A percentile compares a stretch with the other conserved stretches of the same genome.
phyloP scores from a whole-genome alignment of 2,797 vertebrate genomes.

The Tapera naevia region DNA sequence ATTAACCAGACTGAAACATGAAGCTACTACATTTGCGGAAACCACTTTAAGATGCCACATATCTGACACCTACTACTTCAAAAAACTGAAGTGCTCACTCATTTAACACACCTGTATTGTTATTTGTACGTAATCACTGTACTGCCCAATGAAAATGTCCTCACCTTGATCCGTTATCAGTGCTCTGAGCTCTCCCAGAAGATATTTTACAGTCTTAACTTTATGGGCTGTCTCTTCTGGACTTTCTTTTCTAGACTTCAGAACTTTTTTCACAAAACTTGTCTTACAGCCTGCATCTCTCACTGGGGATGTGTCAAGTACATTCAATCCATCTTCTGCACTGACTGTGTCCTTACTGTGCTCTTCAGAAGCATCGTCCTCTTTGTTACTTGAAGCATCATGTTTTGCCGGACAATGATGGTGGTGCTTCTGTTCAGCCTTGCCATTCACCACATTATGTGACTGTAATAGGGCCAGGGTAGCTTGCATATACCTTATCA shows the following conservation, averaged over 20 bases:
- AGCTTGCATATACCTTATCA: constrained; percentile 71
- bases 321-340: constrained; percentile 48
- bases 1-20: background rate
- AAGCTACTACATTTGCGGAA: background rate
- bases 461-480: constrained; percentile 70
- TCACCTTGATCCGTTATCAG: constrained; percentile 77
- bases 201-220: constrained; percentile 77
- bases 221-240: constrained; percentile 68
- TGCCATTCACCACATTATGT: constrained; percentile 15
- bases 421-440: constrained; percentile 10
- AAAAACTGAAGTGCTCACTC: background rate
- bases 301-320: constrained; percentile 20
- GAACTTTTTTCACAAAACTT: constrained; percentile 47
- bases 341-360: constrained; percentile 33
- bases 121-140: background rate
- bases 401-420: background rate
- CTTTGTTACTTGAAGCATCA: background rate
- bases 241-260: constrained; percentile 58
- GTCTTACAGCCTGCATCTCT: constrained; percentile 60
- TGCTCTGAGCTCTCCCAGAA: constrained; percentile 84
- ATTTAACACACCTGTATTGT: background rate
- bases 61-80: background rate
- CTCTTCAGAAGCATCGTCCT: constrained; percentile 44
- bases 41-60: background rate
- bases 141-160: background rate